Base-by-base conservation (phyloP, 1,140 invertebrate species). In the Phenacoccus solenopsis region DNA sequence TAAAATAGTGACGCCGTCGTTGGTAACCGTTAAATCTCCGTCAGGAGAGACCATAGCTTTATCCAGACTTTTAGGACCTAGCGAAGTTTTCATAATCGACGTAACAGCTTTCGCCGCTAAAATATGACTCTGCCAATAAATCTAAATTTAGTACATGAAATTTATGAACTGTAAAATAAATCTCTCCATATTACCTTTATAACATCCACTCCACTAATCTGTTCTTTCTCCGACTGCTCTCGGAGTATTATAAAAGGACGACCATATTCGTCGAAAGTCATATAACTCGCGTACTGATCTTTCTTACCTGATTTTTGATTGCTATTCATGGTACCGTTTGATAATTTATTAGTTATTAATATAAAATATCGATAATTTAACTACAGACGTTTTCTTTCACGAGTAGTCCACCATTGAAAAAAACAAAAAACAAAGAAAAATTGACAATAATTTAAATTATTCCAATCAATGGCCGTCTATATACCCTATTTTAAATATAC, bases 1-100 rank as follows among this genome's bases (percentile, higher is more conserved):
- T 30, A 68, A 38, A 68, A 68, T 68, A 2, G 67, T 68, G 5
- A 28, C 67, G 16, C 67, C 67, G 30, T 68, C 67, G 67, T 68
- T 68, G 9, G 67, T 68, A 25, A 68, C 67, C 13, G 21, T 68
- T 32, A 68, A 30, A 68, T 68, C 67, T 25, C 67, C 67, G 16
- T 64, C 59, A 24, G 59, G 59, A 10, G 59, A 64, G 2, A 64
- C 2, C 59, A 64, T 64, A 64, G 59, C 25, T 57, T 68, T 68
- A 30, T 68, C 67, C 2, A 68, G n/a, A 22, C 67, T 38, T 38
- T 68, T 30, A 13, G 67, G 67, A 7, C 67, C 67, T 10, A 68
- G 21, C 3, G 67, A 68, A n/a, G 67, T 30, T n/a, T 30, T 32
- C 28, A 68, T 38, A 21, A 68, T 32, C 5, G 28, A 32, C 10